These are phyloP conservation scores for Drosophila navojoa DNA, from an alignment of 1,140 invertebrate genomes.

Conservation along the genomic window DNA sequence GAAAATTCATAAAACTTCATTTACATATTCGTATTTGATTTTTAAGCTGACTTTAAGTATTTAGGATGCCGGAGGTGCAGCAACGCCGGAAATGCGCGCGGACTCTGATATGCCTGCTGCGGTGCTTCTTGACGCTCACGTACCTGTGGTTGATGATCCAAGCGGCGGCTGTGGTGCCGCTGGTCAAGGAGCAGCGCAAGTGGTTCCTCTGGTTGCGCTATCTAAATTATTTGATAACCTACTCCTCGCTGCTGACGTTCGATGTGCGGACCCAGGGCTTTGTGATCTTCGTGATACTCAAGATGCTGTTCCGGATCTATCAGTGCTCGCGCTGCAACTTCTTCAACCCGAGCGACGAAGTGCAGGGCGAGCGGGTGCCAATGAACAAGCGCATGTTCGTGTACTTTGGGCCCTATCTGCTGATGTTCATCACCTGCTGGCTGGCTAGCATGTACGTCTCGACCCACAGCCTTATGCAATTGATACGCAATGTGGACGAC, in stretches of 20 bases:
- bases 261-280: background rate
- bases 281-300: background rate
- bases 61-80: conserved; percentile 10
- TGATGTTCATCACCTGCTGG: conserved; percentile 17
- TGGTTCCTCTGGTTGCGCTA: background rate
- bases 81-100: background rate
- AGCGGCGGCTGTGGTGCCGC: conserved; percentile 13
- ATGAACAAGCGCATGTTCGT: background rate
- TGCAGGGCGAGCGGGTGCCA: background rate
- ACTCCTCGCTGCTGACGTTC: conserved; percentile 1
- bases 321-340: conserved; percentile 20
- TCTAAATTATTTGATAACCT: background rate
- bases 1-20: background rate
- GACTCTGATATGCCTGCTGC: background rate
- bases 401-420: conserved; percentile 21
- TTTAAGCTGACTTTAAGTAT: background rate
- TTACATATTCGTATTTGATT: background rate
- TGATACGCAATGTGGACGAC: background rate
- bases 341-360: background rate
- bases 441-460: background rate
- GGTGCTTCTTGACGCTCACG: background rate
- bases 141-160: conserved; percentile 42
- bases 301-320: conserved; percentile 9
- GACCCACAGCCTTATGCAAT: background rate
- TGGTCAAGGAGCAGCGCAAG: background rate